Conservation (phyloP, 2,888 invertebrate species). For the Linnaemya vulpina region DNA sequence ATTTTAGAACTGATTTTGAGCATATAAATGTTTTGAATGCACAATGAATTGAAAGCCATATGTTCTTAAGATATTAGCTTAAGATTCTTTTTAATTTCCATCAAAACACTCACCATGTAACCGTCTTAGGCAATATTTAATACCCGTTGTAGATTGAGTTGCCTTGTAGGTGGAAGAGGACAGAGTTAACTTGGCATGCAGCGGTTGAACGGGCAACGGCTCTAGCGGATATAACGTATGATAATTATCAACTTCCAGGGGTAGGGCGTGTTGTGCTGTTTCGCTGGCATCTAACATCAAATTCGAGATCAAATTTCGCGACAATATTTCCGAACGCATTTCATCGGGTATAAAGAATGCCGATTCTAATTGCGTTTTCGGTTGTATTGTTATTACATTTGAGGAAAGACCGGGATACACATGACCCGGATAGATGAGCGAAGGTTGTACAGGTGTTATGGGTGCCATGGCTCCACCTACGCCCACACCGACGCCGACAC, state of each 20-base stretch:
- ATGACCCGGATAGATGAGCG: conserved; percentile 81
- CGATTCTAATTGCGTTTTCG: conserved; percentile 83
- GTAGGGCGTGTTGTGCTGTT: conserved; percentile 85
- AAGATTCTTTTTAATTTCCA: not conserved
- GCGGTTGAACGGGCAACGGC: conserved; percentile 82
- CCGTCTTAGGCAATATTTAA: conserved; percentile 92
- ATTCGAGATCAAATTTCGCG: conserved; percentile 83
- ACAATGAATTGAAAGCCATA: no score
- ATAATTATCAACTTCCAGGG: conserved; percentile 95
- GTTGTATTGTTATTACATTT: conserved; percentile 82
- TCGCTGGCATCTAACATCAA: conserved; percentile 87
- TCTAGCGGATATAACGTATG: conserved; percentile 94
- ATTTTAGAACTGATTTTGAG: no score
- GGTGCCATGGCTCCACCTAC: conserved; percentile 73
- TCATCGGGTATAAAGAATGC: conserved; percentile 94
- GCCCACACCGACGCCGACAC: conserved; percentile 70
- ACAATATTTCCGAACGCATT: conserved; percentile 85
- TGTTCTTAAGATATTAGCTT: no score
- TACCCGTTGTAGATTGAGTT: conserved; percentile 92
- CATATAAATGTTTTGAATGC: no score
- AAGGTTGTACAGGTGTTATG: conserved; percentile 77
- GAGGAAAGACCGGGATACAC: conserved; percentile 83
- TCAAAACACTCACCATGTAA: conserved; percentile 87
- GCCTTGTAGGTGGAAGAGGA: conserved; percentile 95
- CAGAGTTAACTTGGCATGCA: conserved; percentile 87